Base-by-base conservation (phyloP, 2,888 invertebrate species). In the Pristionchus exspectatus region DNA sequence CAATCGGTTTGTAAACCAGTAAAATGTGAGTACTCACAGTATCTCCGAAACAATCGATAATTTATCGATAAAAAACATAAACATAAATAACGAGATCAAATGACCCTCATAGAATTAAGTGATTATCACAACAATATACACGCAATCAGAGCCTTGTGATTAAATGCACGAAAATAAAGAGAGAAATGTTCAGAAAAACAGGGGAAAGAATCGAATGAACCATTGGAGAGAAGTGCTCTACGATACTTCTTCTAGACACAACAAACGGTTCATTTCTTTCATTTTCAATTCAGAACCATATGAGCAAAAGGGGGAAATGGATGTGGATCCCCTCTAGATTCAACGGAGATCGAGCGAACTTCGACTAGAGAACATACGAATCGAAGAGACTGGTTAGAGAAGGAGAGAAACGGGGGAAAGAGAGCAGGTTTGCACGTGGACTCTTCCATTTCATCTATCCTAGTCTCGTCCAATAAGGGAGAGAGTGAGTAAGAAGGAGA, bases 401-500 rank as follows among this genome's bases (percentile, higher is more conserved):
- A 56, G 2, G 5, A 84, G 33, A 84, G 54, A 84, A 84, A 44
- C 5, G 56, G n/a, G 30, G n/a, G 30, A 84, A 56, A 84, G 18
- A 56, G 56, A 54, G 84, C 56, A 84, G 84, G 84, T 77, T 77
- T 77, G 77, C 77, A 77, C 77, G 77, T 77, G 77, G 69, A 63
- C 63, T 66, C 87, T 66, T 24, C 66, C 33, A 66, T 21, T 59
- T 27, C 27, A 38, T 50, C 63, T 69, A 66, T 66, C 56, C 69
- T 69, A 63, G 44, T 10, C 27, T 27, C 50, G 44, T 50, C 27
- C 69, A 69, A 12, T 27, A 56, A 16, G 72, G 18, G 30, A 87
- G 69, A 87, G 72, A 72, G 44, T 50, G 44, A n/a, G 54, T 24
- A 87, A n/a, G 66, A 16, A 21, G 66, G 66, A 56, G 69, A 56